Evolutionary conservation across 2,888 invertebrate species (phyloP), one percentile per base, ranked within the genome.

Genomic region (Orchesella flavescens): DNA sequence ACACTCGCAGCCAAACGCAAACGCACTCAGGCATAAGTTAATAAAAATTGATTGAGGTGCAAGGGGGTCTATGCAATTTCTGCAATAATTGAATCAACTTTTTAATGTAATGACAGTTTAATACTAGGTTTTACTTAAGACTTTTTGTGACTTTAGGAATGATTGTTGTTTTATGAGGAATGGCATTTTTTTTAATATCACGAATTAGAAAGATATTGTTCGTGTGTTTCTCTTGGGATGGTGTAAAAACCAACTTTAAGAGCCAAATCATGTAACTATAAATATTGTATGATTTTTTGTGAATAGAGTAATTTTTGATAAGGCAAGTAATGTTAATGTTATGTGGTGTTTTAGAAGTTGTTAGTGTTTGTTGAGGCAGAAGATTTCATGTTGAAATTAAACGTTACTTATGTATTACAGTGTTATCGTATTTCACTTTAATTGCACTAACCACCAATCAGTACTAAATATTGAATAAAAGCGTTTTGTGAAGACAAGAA

Each of bases 61-160:
- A 43, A 1, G 24, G 59, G 44, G 24, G 49, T 65, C 53, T 75
- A 63, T 55, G 53, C 65, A 65, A 12, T 53, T n/a, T 49, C 63
- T 73, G 73, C 73, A 73, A 73, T 73, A 73, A 73, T 1, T 53
- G 17, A 53, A 53, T 53, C 53, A 59, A 21, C 17, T 59, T 59
- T n/a, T n/a, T n/a, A n/a, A 21, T 59, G 17, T 4, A 34, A 34
- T 2, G 34, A 34, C 2, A 34, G 34, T 34, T 34, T 2, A 49
- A 15, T 7, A 49, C 10, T n/a, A 49, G 12, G 12, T 49, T 49
- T 49, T 49, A 49, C 49, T 49, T 10, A 2, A 34, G 34, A n/a
- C n/a, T n/a, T n/a, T 10, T n/a, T 7, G 12, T 49, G 49, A 49
- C 49, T 49, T n/a, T 49, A 49, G 12, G 15, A 12, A n/a, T 49